Evolutionary conservation across 2,888 invertebrate species (phyloP).

Genomic region (Alitta virens): DNA sequence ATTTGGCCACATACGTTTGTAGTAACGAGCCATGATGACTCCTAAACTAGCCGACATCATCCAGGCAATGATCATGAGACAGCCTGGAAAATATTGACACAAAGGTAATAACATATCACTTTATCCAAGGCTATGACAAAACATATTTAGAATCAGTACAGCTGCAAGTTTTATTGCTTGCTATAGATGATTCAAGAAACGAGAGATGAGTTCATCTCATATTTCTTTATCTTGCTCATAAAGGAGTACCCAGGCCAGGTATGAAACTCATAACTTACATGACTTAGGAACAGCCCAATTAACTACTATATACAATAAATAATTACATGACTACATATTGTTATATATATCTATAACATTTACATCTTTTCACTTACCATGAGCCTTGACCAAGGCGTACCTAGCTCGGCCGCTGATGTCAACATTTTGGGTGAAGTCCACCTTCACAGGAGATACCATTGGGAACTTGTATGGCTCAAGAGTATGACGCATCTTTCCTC

Average conservation of each 20-base stretch:
- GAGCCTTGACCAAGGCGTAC: constrained; percentile 52
- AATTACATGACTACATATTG: background rate
- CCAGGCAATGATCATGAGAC: constrained; percentile 56
- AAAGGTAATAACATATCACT: background rate
- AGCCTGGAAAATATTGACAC: constrained; percentile 35
- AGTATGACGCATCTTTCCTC: constrained; percentile 17
- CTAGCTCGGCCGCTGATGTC: constrained; percentile 34
- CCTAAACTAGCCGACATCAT: constrained; percentile 52
- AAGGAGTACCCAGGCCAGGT: no score
- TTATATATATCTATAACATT: background rate
- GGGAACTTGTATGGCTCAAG: constrained; percentile 32
- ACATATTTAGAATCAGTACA: no score
- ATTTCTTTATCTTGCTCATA: no score
- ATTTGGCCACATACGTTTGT: constrained; percentile 53
- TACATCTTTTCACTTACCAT: constrained; percentile 39
- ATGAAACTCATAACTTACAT: no score
- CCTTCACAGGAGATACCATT: constrained; percentile 31
- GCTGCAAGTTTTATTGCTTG: no score
- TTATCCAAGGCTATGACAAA: no score
- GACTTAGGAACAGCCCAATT: no score
- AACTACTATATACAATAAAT: no score
- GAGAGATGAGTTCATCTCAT: no score
- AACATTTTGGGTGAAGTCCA: constrained; percentile 29
- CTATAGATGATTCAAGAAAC: no score
- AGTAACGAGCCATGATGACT: constrained; percentile 52